Evolutionary conservation across 2,888 invertebrate genomes (phyloP).

Genomic region (Synanthedon andrenaeformis): DNA sequence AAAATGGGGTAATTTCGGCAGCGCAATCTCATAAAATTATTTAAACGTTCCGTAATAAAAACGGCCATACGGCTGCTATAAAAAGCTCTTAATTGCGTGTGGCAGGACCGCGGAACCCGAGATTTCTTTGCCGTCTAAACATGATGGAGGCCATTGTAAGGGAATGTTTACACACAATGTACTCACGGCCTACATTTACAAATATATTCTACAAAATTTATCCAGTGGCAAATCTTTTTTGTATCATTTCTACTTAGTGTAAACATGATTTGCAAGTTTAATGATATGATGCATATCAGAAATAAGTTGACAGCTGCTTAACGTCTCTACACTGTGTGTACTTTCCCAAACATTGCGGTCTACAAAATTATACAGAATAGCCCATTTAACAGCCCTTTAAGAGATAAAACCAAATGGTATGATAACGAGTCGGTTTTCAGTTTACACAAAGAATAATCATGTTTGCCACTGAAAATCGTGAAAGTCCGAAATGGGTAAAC

Average conservation of each 20-base stretch:
- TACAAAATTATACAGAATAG: constrained; percentile 3
- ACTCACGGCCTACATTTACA: too few relatives aligned
- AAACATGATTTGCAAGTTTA: too few relatives aligned
- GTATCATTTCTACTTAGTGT: background rate
- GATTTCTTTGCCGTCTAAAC: constrained; percentile 13
- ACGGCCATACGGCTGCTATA: constrained; percentile 50
- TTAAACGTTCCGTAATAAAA: constrained; percentile 60
- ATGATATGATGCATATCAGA: too few relatives aligned
- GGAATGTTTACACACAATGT: background rate
- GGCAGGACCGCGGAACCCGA: constrained; percentile 13
- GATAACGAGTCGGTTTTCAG: background rate
- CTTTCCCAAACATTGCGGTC: constrained; percentile 8
- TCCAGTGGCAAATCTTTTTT: background rate
- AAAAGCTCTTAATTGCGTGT: constrained; percentile 50
- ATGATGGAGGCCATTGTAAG: constrained; percentile 2
- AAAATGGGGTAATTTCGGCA: constrained; percentile 52
- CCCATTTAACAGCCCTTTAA: background rate
- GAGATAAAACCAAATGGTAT: constrained; percentile 2
- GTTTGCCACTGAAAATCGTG: background rate
- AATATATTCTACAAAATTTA: background rate
- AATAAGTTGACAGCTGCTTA: too few relatives aligned
- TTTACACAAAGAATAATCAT: background rate
- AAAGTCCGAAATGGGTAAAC: background rate
- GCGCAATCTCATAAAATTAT: constrained; percentile 63
- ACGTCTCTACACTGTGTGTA: background rate